Conservation (phyloP, 2,888 invertebrate species). For the Drosophila fungiperda region DNA sequence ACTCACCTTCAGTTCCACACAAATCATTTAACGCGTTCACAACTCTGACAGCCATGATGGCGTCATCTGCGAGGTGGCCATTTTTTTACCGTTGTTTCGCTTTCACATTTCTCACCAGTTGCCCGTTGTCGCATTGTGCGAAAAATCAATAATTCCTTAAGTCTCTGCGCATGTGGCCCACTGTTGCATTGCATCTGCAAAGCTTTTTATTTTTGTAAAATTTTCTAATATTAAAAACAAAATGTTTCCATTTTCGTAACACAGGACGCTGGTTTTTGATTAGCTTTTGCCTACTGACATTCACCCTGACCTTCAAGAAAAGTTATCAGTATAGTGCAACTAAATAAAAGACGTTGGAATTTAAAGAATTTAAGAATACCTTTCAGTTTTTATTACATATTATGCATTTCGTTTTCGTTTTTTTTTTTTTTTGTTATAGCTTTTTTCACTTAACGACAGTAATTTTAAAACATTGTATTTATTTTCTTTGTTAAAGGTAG, state of each 20-base stretch:
- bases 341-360: conserved; percentile 44
- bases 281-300: conserved; percentile 19
- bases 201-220: background rate
- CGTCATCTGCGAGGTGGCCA: conserved; percentile 16
- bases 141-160: conserved; percentile 45
- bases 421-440: conserved; percentile 30
- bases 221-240: conserved; percentile 5
- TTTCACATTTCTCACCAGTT: conserved; percentile 18
- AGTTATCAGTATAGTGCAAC: conserved; percentile 15
- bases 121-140: conserved; percentile 13
- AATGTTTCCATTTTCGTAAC: conserved; percentile 4
- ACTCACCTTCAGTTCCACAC: conserved; percentile 25
- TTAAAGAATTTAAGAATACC: conserved; percentile 79
- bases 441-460: conserved; percentile 64
- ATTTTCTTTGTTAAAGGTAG: conserved; percentile 49
- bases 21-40: conserved; percentile 27
- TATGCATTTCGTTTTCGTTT: conserved; percentile 42
- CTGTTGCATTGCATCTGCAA: conserved; percentile 6
- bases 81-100: conserved; percentile 2
- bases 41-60: conserved; percentile 35
- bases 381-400: conserved; percentile 73
- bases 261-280: background rate
- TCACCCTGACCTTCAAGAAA: conserved; percentile 29
- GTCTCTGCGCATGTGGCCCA: conserved; percentile 14
- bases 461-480: conserved; percentile 65